These are phyloP conservation scores for Eueremaeus valkanovi DNA, from an alignment of 2,888 invertebrate genomes.

Conservation along the genomic window DNA sequence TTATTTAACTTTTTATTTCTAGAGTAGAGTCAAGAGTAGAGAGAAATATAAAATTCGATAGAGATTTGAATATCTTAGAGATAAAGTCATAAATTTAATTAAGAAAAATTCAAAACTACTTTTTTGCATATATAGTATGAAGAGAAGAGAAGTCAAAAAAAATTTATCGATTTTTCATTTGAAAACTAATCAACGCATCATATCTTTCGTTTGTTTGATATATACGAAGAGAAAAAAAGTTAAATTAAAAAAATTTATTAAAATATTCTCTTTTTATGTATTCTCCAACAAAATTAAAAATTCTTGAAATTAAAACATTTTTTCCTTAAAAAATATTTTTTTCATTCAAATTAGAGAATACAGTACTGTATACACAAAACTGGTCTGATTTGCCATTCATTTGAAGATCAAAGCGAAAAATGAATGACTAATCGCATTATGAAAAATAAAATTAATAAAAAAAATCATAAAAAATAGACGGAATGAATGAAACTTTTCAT, in stretches of 20 bases:
- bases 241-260: slow-evolving; percentile 20
- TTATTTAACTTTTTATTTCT: neutral
- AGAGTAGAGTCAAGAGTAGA: neutral
- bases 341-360: too few species aligned
- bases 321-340: neutral
- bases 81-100: slow-evolving; percentile 32
- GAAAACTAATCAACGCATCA: slow-evolving; percentile 3
- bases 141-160: neutral
- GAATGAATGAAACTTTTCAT: slow-evolving; percentile 10
- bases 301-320: neutral
- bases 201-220: neutral
- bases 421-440: slow-evolving; percentile 17
- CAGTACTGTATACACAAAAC: neutral
- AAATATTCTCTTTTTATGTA: neutral
- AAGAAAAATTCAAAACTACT: slow-evolving; percentile 15
- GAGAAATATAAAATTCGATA: neutral
- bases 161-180: slow-evolving; percentile 27
- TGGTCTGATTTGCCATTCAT: neutral
- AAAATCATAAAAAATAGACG: neutral
- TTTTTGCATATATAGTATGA: neutral
- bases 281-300: neutral
- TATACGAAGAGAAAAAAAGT: neutral
- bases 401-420: neutral
- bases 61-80: slow-evolving; percentile 22
- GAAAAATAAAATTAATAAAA: slow-evolving; percentile 8